Evolutionary conservation across 1,140 invertebrate species (phyloP), one percentile per base, ranked within the genome.

Genomic region (Vanessa tameamea): DNA sequence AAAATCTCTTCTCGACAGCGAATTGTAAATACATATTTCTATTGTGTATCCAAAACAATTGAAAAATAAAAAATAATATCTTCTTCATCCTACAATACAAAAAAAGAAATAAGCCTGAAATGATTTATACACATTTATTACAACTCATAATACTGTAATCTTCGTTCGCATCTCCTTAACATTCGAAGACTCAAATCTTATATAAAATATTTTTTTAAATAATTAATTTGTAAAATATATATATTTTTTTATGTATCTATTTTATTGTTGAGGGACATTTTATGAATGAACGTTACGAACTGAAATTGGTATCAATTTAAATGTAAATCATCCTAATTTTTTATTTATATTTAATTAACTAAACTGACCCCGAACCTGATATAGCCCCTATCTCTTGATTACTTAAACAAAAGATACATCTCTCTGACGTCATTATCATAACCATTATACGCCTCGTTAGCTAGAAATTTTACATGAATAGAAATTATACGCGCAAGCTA

Each of bases 1-100:
- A 84, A 86, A 83, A 85, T 80, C 82, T 68, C 68, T 53, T 59
- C 65, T 72, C 47, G 66, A 70, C 68, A 53, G 70, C 20, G 31
- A 68, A 69, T 72, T 68, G 47, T 48, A 66, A 26, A 57, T 77
- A 67, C 50, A 53, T 73, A 55, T 55, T 55, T 73, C 53, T 47
- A 50, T 70, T 26, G 69, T 53, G 9, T 16, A 23, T 57, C 51
- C 47, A 70, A 61, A 26, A 47, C 13, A 47, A 48, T 47, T 47
- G 47, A 64, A 20, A n/a, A 8, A 47, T 64, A 64, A 47, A 47
- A 47, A 53, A 53, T n/a, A 0, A 16, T n/a, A 16, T 59, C 55
- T 9, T 3, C 13, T 26, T 26, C 20, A 13, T 11, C 23, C 48
- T 5, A 51, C 37, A 43, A 43, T 43, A 43, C 7, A 1, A 43